Evolutionary conservation across 2,113 vertebrate species (phyloP), one percentile per base, ranked within the genome.

Genomic region (Epinephelus fuscoguttatus): DNA sequence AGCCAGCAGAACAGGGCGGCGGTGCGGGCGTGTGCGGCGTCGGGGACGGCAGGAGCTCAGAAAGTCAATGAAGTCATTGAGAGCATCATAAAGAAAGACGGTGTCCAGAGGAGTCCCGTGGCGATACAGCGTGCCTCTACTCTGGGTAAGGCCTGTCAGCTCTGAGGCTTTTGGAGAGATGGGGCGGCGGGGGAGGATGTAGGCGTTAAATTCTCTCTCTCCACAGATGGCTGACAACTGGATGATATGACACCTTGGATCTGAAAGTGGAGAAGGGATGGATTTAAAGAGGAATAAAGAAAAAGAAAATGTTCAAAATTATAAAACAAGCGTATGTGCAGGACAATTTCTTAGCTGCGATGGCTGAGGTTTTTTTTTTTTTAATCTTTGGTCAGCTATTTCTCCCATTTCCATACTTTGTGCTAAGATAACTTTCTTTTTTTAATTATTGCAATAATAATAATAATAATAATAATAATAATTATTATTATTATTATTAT

Each of bases 101-200:
- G 53, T 56, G 1, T 4, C 1, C 6, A 56, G 1, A 23, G 0
- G 10, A 4, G 0, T 11, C 4, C 21, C n/a, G n/a, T 23, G 3
- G 21, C 10, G n/a, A 23, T 4, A 6, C 53, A 56, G n/a, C 1
- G 0, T 9, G 53, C 53, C 53, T 4, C 2, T 0, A 2, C 0
- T 0, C 3, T 11, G 4, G n/a, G 4, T 23, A 11, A 56, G 12
- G 53, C 53, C 53, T 8, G 21, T 56, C 10, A 23, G 3, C 4
- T 4, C 3, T 1, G 8, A 0, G 53, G 53, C 53, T 9, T 1
- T 9, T 3, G 0, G 3, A 23, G 9, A 4, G 53, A 56, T 56
- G 53, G 21, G 4, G 1, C 3, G 4, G 4, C 9, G 53, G 10
- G 53, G 53, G 1, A 23, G 3, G n/a, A 12, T 56, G n/a, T 23